These are phyloP conservation scores for Caligus rogercresseyi DNA, from an alignment of 1,140 invertebrate genomes.

Conservation along the genomic window DNA sequence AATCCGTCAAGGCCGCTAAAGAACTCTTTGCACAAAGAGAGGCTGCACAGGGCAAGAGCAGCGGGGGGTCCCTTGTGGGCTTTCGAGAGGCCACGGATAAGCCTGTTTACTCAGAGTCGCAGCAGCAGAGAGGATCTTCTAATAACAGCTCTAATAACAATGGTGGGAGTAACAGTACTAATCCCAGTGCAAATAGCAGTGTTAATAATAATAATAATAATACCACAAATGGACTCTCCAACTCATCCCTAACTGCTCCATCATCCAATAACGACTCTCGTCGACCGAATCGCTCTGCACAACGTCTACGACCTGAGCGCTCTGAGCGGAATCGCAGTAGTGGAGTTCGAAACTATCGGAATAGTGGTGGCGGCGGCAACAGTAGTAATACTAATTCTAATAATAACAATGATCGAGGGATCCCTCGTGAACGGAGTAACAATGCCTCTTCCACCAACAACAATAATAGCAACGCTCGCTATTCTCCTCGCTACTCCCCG, in stretches of 20 bases:
- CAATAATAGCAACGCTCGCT: no score
- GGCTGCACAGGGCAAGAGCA: neutral
- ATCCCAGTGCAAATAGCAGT: neutral
- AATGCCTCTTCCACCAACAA: no score
- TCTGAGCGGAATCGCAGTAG: neutral
- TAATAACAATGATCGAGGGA: neutral
- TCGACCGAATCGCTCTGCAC: no score
- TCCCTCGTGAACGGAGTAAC: neutral
- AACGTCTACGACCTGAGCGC: no score
- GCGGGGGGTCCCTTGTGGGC: neutral
- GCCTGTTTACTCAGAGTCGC: constrained; percentile 18
- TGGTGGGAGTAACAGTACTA: neutral
- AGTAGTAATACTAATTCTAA: no score
- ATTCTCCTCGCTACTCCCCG: neutral
- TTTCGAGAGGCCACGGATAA: constrained; percentile 9
- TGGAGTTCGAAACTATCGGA: neutral
- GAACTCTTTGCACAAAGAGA: constrained; percentile 17
- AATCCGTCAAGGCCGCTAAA: constrained; percentile 14
- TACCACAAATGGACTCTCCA: no score
- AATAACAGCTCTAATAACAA: neutral
- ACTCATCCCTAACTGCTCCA: no score
- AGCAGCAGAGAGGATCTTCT: neutral
- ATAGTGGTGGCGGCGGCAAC: neutral
- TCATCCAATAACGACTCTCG: no score
- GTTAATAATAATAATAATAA: no score